Base-by-base conservation (phyloP, 2,888 invertebrate species). In the Dicranocentrus wangi region DNA sequence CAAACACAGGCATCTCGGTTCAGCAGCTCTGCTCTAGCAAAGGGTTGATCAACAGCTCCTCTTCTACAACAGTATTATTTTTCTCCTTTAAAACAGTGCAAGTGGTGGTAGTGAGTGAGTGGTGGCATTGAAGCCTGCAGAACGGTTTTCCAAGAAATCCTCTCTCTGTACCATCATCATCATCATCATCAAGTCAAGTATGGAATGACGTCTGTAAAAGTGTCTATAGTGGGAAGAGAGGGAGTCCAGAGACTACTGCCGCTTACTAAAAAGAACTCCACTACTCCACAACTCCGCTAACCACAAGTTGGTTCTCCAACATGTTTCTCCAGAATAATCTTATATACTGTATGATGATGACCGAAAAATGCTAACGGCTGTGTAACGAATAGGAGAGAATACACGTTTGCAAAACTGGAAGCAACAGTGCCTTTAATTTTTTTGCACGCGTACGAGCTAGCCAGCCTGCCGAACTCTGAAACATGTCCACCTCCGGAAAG, bases 201-300 rank as follows among this genome's bases (percentile, higher is more conserved):
- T 25, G 69, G 81, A 81, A 81, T 81, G 81, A 81, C 81, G 81
- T 81, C 81, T 60, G 81, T 75, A 70, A 75, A 81, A 81, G 68
- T 73, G 81, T 81, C 81, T 81, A 81, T 81, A 81, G 72, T 72
- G 55, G n/a, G 21, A 28, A 21, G 23, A 17, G 21, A 2, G 39
- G 7, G 39, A 39, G 39, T n/a, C n/a, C n/a, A 39, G 39, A 39
- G 39, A 5, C 7, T 39, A 8, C 13, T 39, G n/a, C n/a, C n/a
- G n/a, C n/a, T n/a, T 32, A 32, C 32, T 32, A 32, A 47, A 5
- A 47, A 47, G 47, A n/a, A 23, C 55, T 55, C 55, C 55, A 21
- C 27, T 65, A n/a, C n/a, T n/a, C n/a, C n/a, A n/a, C n/a, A n/a
- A n/a, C n/a, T n/a, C n/a, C n/a, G n/a, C n/a, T n/a, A n/a, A n/a